Conservation (phyloP, 2,888 invertebrate species). For the Aphodius sticticus region DNA sequence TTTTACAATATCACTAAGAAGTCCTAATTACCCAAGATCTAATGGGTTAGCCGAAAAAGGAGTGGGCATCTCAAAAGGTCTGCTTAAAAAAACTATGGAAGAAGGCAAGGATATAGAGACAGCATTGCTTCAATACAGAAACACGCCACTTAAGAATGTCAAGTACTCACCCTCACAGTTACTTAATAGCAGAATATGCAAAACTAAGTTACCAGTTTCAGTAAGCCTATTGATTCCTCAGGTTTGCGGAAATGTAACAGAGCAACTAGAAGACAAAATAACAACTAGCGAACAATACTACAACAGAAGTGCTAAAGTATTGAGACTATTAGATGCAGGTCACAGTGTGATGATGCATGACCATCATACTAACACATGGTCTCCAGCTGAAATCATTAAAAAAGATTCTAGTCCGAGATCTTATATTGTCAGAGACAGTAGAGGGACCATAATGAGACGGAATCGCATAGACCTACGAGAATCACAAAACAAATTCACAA, state of each 20-base stretch:
- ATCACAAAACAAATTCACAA: conserved; percentile 16
- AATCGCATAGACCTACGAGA: conserved; percentile 9
- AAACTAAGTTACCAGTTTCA: conserved; percentile 32
- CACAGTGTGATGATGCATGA: conserved; percentile 13
- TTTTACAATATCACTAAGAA: conserved; percentile 38
- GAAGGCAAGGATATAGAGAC: conserved; percentile 28
- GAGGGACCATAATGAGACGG: conserved; percentile 5
- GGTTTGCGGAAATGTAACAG: not conserved
- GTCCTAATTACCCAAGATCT: conserved; percentile 35
- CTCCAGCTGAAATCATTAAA: conserved; percentile 9
- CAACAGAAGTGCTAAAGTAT: conserved; percentile 8
- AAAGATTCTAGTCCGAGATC: conserved; percentile 11
- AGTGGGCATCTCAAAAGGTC: conserved; percentile 40
- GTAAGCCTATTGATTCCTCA: conserved; percentile 4
- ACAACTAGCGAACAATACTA: conserved; percentile 11
- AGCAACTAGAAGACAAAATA: conserved; percentile 8
- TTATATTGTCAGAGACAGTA: conserved; percentile 11
- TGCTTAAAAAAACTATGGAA: conserved; percentile 35
- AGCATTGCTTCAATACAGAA: conserved; percentile 34
- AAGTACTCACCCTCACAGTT: conserved; percentile 35
- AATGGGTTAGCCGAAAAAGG: conserved; percentile 38
- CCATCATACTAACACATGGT: conserved; percentile 12
- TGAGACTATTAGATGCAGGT: conserved; percentile 10
- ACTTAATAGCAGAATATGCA: conserved; percentile 32
- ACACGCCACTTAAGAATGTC: conserved; percentile 29